phyloP scores from a whole-genome alignment of 2,113 vertebrate genomes.

The Donacobius atricapilla region DNA sequence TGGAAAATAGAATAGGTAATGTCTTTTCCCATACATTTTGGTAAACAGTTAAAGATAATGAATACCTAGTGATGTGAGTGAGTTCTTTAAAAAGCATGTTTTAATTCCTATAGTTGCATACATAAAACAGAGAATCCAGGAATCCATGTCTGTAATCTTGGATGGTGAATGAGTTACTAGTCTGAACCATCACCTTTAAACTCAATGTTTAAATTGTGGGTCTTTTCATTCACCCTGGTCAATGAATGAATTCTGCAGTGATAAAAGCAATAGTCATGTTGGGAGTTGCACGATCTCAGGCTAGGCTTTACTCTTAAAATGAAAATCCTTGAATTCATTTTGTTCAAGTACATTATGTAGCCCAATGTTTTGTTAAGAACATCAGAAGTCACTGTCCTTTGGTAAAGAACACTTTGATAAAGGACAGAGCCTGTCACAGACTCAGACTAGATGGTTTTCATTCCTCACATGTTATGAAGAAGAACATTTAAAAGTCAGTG shows the following conservation, averaged over 20 bases:
- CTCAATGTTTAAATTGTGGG: background rate
- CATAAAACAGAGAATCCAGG: background rate
- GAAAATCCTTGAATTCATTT: background rate
- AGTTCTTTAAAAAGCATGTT: background rate
- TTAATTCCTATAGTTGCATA: background rate
- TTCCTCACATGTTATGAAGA: background rate
- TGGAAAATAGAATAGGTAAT: background rate
- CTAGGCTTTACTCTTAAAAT: background rate
- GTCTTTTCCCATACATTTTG: background rate
- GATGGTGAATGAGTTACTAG: background rate
- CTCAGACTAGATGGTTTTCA: background rate
- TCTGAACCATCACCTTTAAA: background rate
- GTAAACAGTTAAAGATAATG: background rate
- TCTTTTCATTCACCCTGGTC: background rate
- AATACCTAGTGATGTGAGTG: background rate
- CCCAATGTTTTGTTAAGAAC: background rate
- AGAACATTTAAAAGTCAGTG: background rate
- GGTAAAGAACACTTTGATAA: background rate
- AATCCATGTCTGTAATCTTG: background rate
- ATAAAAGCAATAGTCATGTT: background rate
- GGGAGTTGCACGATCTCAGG: background rate
- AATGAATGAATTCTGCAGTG: background rate
- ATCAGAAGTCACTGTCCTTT: background rate
- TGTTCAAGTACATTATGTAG: background rate
- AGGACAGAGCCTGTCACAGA: background rate